Conservation (phyloP, 2,113 vertebrate species). For the Rynchops niger region DNA sequence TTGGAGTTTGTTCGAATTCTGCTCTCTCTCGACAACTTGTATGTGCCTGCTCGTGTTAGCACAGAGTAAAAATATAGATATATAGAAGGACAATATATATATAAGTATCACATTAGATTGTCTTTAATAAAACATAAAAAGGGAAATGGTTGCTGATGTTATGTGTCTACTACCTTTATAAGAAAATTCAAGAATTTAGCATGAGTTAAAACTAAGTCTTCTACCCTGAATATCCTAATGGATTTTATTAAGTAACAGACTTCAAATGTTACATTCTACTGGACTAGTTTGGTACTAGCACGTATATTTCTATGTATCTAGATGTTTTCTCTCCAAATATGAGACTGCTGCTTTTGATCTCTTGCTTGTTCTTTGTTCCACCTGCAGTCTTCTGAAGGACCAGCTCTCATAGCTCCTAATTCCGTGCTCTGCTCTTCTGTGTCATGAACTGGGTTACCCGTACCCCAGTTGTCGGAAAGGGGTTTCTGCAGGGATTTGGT, state of each 20-base stretch:
- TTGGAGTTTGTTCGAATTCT: background rate
- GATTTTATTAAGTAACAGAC: background rate
- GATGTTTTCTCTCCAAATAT: background rate
- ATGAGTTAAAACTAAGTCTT: background rate
- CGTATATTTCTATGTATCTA: background rate
- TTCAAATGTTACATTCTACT: background rate
- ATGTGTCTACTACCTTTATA: background rate
- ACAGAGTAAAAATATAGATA: background rate
- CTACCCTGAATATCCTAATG: background rate
- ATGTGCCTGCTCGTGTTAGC: background rate
- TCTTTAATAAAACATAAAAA: background rate
- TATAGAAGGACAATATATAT: background rate
- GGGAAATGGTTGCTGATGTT: background rate
- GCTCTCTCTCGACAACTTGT: background rate
- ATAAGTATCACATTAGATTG: background rate
- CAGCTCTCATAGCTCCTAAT: background rate
- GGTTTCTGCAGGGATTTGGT: background rate
- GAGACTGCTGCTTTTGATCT: background rate
- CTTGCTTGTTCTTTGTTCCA: background rate
- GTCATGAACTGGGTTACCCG: background rate
- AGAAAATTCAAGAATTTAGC: background rate
- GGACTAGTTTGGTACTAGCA: background rate
- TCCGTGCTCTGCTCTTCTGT: background rate
- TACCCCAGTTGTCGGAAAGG: background rate
- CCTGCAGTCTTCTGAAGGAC: background rate